These are phyloP conservation scores for Coregonus suidteri DNA, from an alignment of 2,797 vertebrate genomes.

Conservation along the genomic window DNA sequence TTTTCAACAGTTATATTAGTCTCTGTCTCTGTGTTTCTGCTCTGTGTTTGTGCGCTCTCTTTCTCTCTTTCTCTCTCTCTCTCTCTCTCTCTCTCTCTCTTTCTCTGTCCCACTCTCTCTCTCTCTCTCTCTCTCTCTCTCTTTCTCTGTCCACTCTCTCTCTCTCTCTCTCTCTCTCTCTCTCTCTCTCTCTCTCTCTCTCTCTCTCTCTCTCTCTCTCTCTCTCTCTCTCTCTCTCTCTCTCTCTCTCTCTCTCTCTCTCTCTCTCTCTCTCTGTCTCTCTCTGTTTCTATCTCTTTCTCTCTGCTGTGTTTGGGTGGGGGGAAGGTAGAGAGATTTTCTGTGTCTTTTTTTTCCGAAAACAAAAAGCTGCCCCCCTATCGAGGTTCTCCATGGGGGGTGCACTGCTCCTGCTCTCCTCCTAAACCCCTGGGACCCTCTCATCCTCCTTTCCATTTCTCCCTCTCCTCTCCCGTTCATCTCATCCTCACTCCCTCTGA, in stretches of 20 bases:
- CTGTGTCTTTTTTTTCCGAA: conserved; percentile 22
- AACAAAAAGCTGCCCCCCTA: conserved; percentile 66
- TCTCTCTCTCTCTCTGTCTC: too few species aligned
- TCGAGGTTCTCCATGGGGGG: conserved; percentile 48
- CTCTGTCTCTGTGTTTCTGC: background rate
- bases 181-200: too few species aligned
- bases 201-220: too few species aligned
- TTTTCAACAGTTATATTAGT: background rate
- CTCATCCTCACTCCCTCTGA: background rate
- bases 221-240: too few species aligned
- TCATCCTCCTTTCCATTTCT: conserved; percentile 33
- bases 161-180: too few species aligned
- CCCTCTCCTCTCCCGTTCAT: background rate
- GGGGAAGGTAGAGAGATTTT: conserved; percentile 12
- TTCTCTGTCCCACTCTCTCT: too few species aligned
- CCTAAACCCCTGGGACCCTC: conserved; percentile 61
- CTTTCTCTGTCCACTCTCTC: too few species aligned
- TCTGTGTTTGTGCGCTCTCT: too few species aligned
- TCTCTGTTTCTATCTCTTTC: background rate
- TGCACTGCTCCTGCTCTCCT: conserved; percentile 47
- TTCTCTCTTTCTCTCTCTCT: too few species aligned
- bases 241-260: too few species aligned
- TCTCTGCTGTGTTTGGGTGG: conserved; percentile 32
- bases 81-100: too few species aligned
- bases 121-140: too few species aligned